A percentile compares a stretch with the other conserved stretches of the same genome.
phyloP scores from a whole-genome alignment of 1,140 invertebrate genomes.

The Dendroctonus ponderosae region DNA sequence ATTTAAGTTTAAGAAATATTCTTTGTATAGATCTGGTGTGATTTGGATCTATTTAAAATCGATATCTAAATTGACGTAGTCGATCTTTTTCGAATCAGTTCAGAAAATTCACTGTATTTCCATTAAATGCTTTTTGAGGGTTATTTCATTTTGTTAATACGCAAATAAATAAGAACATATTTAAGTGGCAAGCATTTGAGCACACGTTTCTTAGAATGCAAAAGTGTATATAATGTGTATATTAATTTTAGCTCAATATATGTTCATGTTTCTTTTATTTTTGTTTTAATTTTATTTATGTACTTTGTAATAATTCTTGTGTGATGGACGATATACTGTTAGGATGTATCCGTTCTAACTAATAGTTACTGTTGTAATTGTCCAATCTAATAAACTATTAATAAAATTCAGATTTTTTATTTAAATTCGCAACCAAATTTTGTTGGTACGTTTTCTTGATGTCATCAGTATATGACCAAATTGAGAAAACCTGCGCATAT shows the following conservation, averaged over 20 bases:
- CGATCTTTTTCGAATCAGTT: too few species aligned
- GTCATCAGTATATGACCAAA: too few species aligned
- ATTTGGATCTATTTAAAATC: too few species aligned
- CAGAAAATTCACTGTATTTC: background rate
- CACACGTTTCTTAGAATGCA: constrained; percentile 31
- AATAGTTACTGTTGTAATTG: constrained; percentile 51
- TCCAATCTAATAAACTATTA: constrained; percentile 50
- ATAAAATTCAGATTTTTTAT: constrained; percentile 19
- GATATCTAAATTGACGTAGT: too few species aligned
- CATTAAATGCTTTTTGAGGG: background rate
- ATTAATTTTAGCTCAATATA: constrained; percentile 43
- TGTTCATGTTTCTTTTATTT: constrained; percentile 41
- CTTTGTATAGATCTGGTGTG: too few species aligned
- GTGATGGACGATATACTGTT: constrained; percentile 43
- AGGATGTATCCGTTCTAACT: constrained; percentile 44
- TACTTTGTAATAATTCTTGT: constrained; percentile 44
- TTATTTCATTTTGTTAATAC: background rate
- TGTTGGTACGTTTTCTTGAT: too few species aligned
- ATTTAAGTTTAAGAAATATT: too few species aligned
- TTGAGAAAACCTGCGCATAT: too few species aligned
- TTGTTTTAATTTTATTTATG: constrained; percentile 49
- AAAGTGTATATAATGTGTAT: constrained; percentile 50
- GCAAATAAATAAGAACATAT: background rate
- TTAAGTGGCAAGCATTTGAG: background rate
- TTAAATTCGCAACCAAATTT: too few species aligned